phyloP scores from a whole-genome alignment of 2,797 vertebrate genomes.

The Muraenolepis orangiensis region DNA sequence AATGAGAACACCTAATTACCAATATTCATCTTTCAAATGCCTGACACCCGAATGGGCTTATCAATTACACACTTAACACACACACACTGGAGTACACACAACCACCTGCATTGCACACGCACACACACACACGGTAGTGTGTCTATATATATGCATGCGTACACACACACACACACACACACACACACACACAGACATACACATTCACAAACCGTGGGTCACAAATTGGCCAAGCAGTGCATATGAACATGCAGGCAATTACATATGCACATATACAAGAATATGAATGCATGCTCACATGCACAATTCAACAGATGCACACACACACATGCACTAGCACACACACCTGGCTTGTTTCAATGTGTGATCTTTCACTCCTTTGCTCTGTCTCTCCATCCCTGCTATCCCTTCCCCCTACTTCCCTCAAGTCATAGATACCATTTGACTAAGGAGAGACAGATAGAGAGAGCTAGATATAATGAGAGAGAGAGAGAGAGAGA shows the following conservation, averaged over 20 bases:
- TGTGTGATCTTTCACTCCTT: background rate
- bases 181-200: background rate
- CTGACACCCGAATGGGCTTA: constrained; percentile 54
- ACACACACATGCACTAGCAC: background rate
- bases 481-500: background rate
- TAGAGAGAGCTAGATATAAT: background rate
- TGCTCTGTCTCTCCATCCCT: background rate
- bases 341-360: background rate
- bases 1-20: constrained; percentile 70
- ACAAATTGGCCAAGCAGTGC: background rate
- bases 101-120: background rate
- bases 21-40: constrained; percentile 75
- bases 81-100: constrained; percentile 17
- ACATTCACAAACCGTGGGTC: background rate
- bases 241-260: background rate
- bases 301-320: constrained; percentile 5
- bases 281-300: constrained; percentile 2
- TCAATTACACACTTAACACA: constrained; percentile 52
- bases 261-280: background rate
- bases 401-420: background rate
- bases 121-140: background rate
- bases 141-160: background rate
- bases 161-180: background rate
- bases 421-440: background rate
- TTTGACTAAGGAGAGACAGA: constrained; percentile 8